These are phyloP conservation scores for Oenanthe oenanthe DNA, from an alignment of 2,113 vertebrate species.

Conservation along the genomic window DNA sequence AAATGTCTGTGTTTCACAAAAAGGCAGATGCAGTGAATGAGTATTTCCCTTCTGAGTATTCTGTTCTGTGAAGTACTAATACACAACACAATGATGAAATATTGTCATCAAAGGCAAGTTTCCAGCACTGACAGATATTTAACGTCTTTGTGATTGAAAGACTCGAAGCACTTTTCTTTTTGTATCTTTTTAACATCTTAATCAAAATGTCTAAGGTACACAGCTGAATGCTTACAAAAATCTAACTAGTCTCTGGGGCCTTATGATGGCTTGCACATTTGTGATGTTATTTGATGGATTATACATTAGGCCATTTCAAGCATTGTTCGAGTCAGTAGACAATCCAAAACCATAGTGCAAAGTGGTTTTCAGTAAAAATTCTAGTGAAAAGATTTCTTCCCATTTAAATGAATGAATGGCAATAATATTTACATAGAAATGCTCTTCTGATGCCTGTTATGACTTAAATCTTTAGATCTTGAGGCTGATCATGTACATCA, in stretches of 20 bases:
- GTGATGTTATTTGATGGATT: conserved; percentile 30
- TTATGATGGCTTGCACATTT: conserved; percentile 29
- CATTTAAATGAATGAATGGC: neutral
- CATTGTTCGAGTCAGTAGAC: conserved; percentile 15
- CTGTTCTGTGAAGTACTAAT: neutral
- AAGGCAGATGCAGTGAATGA: neutral
- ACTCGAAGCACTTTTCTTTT: conserved; percentile 23
- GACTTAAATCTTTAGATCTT: neutral
- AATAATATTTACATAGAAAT: conserved; percentile 38
- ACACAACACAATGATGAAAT: conserved; percentile 9
- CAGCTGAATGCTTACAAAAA: conserved; percentile 54
- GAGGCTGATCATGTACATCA: neutral
- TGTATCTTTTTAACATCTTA: conserved; percentile 25
- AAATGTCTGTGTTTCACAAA: neutral
- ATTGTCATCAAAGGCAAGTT: conserved; percentile 30
- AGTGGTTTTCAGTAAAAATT: neutral
- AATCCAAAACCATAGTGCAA: neutral
- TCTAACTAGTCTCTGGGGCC: conserved; percentile 26
- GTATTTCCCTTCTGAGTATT: neutral
- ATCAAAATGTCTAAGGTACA: conserved; percentile 52
- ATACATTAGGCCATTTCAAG: conserved; percentile 36
- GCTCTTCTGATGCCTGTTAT: neutral
- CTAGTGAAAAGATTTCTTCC: neutral
- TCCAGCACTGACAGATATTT: conserved; percentile 15
- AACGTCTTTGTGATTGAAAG: conserved; percentile 15